Evolutionary conservation across 2,797 vertebrate species (phyloP).

Genomic region (Odontamblyopus rebecca): DNA sequence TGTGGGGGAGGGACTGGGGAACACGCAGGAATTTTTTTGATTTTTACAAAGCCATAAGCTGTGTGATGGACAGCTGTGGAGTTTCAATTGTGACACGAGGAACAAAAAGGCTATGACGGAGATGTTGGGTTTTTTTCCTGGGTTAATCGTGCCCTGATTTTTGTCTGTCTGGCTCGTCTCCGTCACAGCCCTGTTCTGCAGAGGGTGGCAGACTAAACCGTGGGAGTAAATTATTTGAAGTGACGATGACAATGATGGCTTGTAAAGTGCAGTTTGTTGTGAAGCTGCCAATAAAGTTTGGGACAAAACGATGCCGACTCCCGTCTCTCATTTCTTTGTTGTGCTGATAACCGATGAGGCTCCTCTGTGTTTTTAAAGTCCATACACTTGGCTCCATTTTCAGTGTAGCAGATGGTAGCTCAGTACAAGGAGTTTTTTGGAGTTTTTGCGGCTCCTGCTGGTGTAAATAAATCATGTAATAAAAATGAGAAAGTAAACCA

Average conservation of each 20-base stretch:
- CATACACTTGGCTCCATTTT: background rate
- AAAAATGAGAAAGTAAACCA: background rate
- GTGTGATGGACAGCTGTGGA: constrained; percentile 26
- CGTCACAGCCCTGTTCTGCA: constrained; percentile 33
- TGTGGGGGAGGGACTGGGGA: constrained; percentile 16
- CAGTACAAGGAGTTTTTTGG: background rate
- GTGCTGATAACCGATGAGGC: background rate
- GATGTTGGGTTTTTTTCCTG: background rate
- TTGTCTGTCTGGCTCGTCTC: constrained; percentile 15
- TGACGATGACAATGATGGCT: constrained; percentile 32
- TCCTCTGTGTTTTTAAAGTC: background rate
- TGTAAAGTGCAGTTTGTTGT: constrained; percentile 67
- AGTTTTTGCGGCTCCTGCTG: background rate
- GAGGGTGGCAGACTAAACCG: constrained; percentile 38
- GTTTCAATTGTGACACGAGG: constrained; percentile 24
- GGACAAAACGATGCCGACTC: constrained; percentile 48
- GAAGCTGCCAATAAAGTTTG: constrained; percentile 77
- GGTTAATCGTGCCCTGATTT: background rate
- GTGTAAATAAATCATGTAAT: background rate
- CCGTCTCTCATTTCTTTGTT: background rate
- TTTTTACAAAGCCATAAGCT: constrained; percentile 67
- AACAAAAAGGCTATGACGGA: constrained; percentile 33
- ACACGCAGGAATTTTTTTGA: background rate
- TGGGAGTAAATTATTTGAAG: constrained; percentile 71
- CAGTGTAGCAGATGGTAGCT: too few relatives aligned